Evolutionary conservation across 2,113 vertebrate genomes (phyloP), one percentile per base, ranked within the genome.

Genomic region (Odobenus rosmarus): DNA sequence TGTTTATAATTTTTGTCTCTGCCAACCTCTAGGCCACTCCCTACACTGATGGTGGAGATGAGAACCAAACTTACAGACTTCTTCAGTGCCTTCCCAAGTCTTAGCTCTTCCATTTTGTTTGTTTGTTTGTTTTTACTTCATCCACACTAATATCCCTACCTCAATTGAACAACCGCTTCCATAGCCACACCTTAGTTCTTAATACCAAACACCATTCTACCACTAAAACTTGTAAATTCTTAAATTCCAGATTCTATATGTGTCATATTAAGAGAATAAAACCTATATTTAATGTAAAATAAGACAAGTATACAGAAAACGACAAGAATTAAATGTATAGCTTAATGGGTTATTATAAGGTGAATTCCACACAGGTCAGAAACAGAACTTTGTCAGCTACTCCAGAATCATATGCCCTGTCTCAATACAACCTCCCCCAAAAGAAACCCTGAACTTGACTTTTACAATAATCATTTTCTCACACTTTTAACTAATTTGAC

Each of bases 1-100:
- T 96, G 21, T 14, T 79, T 33, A 39, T 67, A 55, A 85, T 57
- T 74, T 85, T 95, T 89, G 42, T 89, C 62, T 76, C 85, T 85
- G 57, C 61, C 49, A 62, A 23, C 19, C 24, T 64, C 46, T 39
- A 93, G 59, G 28, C 42, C 18, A 53, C 33, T 82, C 81, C 10
- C 62, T 28, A 49, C 31, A 53, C 31, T 81, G 49, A 55, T 62
- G n/a, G 28, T 26, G 23, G 55, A 51, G 8, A 79, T 72, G 46
- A 79, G 51, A 88, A 72, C 14, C 71, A 84, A 42, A 67, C 31
- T 79, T 79, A 36, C 3, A 61, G 61, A 33, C 42, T 82, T 86
- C 67, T n/a, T 92, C 36, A 74, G 12, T 46, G 46, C 46, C 23
- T 92, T 92, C 51, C 49, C 5, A 55, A 51, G 53, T 62, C 19